Conservation (phyloP, 2,113 vertebrate genomes). For the Paradisaea rubra region DNA sequence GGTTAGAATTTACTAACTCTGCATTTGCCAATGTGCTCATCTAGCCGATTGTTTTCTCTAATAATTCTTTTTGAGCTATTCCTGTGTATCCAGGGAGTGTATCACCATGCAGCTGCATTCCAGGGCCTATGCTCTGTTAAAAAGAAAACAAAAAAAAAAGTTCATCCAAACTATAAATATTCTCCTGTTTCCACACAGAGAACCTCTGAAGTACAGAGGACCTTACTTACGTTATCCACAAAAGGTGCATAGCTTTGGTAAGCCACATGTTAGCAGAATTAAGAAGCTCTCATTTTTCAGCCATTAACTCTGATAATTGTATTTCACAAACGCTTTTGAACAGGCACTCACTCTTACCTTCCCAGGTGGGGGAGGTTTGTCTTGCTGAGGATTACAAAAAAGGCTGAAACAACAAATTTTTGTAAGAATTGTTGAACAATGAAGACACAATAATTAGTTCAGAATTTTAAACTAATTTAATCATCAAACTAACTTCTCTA, state of each 20-base stretch:
- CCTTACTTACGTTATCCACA: background rate
- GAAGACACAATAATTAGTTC: background rate
- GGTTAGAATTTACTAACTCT: background rate
- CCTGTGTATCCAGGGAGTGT: background rate
- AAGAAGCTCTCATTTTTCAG: background rate
- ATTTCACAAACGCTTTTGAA: background rate
- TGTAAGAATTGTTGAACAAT: background rate
- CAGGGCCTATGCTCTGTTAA: background rate
- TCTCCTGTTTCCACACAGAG: background rate
- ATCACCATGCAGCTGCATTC: background rate
- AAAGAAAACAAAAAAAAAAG: background rate
- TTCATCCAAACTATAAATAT: background rate
- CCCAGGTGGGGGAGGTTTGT: background rate
- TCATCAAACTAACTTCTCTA: background rate
- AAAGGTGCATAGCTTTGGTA: background rate
- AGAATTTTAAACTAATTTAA: background rate
- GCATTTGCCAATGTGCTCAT: background rate
- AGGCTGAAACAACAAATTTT: background rate
- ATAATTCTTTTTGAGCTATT: background rate
- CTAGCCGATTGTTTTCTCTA: background rate
- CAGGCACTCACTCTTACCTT: background rate
- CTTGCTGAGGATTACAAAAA: background rate
- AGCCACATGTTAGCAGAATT: background rate
- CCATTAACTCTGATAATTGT: background rate
- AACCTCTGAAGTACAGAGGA: background rate